A percentile compares a stretch with the other conserved stretches of the same genome.
phyloP scores from a whole-genome alignment of 2,113 vertebrate genomes.

The Penelope pileata region DNA sequence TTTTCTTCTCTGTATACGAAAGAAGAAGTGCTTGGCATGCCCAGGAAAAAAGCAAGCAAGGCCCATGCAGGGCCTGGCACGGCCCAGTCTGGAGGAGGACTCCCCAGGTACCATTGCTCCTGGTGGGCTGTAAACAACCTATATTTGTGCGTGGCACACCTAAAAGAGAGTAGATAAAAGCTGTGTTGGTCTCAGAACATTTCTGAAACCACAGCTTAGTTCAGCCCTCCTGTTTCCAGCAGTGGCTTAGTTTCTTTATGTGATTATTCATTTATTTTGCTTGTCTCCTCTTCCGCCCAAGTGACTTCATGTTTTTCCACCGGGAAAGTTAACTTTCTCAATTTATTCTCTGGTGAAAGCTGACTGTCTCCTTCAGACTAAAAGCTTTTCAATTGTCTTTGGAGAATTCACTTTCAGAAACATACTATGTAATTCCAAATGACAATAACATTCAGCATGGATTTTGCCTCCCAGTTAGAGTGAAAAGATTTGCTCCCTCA shows the following conservation, averaged over 20 bases:
- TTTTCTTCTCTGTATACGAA: not conserved
- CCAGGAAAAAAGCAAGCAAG: not conserved
- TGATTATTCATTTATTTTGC: not conserved
- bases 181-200: fast-evolving
- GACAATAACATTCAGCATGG: not conserved
- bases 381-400: slow-evolving; percentile 11
- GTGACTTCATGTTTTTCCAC: not conserved
- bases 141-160: not conserved
- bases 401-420: not conserved
- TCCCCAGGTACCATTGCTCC: fast-evolving
- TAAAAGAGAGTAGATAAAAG: not conserved
- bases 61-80: fast-evolving
- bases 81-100: not conserved
- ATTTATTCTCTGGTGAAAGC: not conserved
- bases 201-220: not conserved
- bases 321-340: not conserved
- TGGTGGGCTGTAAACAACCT: not conserved
- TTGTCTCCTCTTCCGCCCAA: not conserved
- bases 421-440: not conserved
- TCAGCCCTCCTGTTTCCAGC: not conserved
- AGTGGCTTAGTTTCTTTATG: not conserved
- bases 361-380: not conserved
- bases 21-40: not conserved
- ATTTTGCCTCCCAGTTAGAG: not conserved
- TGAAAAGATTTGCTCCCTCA: not conserved